These are phyloP conservation scores for silkworm (Bombyx mori) DNA, from an alignment of 1,140 invertebrate genomes.

Conservation along the genomic window DNA sequence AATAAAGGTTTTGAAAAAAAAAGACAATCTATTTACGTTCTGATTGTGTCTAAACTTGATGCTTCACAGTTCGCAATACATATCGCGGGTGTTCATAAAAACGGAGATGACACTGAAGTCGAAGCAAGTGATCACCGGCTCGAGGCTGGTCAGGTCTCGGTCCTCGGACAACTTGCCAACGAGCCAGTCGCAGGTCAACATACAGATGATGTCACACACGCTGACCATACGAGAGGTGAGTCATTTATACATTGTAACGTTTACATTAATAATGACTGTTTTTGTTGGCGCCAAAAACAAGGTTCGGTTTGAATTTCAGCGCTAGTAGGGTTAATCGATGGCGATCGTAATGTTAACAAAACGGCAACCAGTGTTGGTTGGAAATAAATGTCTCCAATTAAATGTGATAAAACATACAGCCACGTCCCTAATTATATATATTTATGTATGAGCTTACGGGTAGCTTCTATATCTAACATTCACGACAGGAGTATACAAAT, in stretches of 20 bases:
- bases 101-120: constrained; percentile 94
- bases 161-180: constrained; percentile 91
- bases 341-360: too few species aligned
- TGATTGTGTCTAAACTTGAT: too few species aligned
- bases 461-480: constrained; percentile 15
- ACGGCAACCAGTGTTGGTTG: too few species aligned
- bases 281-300: too few species aligned
- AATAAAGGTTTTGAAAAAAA: too few species aligned
- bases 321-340: too few species aligned
- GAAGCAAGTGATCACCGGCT: constrained; percentile 79
- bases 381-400: too few species aligned
- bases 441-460: neutral
- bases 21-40: too few species aligned
- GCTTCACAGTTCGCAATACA: constrained; percentile 84
- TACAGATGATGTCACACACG: constrained; percentile 94
- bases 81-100: constrained; percentile 90
- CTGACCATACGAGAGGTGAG: constrained; percentile 91
- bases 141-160: constrained; percentile 80
- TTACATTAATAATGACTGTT: too few species aligned
- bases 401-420: constrained; percentile 1
- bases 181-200: constrained; percentile 92
- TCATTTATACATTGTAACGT: neutral
- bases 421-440: constrained; percentile 7
- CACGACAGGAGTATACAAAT: constrained; percentile 9
- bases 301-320: too few species aligned